Evolutionary conservation across 1,140 invertebrate genomes (phyloP).

Genomic region (Brachionus manjavacas): DNA sequence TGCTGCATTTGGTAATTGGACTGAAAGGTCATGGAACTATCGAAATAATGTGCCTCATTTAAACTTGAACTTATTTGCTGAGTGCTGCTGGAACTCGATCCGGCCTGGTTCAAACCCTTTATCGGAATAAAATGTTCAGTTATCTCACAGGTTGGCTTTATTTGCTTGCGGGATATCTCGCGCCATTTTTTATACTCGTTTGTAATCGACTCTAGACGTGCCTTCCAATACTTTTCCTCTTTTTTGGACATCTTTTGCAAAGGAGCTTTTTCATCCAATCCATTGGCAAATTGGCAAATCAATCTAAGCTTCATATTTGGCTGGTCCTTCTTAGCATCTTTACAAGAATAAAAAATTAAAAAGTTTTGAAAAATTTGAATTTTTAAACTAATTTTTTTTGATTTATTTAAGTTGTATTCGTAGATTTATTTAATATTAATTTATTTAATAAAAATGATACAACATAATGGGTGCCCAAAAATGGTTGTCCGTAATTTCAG

Average conservation of each 20-base stretch:
- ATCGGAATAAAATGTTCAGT: neutral
- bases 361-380: neutral
- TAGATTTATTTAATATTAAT: too few species aligned
- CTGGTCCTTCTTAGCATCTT: neutral
- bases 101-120: too few species aligned
- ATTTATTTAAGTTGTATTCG: too few species aligned
- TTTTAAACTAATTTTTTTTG: too few species aligned
- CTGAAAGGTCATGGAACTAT: neutral
- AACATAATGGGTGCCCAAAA: too few species aligned
- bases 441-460: too few species aligned
- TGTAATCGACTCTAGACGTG: slow-evolving; percentile 87
- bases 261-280: neutral
- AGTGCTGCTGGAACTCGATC: neutral
- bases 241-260: slow-evolving; percentile 14
- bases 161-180: slow-evolving; percentile 80
- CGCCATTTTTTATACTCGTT: slow-evolving; percentile 99
- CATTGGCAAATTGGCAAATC: slow-evolving; percentile 22
- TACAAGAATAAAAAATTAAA: neutral
- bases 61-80: neutral
- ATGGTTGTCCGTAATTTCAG: too few species aligned
- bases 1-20: neutral
- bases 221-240: slow-evolving; percentile 98
- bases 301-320: neutral
- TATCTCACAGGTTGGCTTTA: slow-evolving; percentile 47
- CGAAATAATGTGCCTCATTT: neutral